Percentiles rank a stretch among this genome's conserved stretches.
These are phyloP conservation scores for Amaurobius ferox DNA, from an alignment of 2,888 invertebrate species.

Conservation along the genomic window DNA sequence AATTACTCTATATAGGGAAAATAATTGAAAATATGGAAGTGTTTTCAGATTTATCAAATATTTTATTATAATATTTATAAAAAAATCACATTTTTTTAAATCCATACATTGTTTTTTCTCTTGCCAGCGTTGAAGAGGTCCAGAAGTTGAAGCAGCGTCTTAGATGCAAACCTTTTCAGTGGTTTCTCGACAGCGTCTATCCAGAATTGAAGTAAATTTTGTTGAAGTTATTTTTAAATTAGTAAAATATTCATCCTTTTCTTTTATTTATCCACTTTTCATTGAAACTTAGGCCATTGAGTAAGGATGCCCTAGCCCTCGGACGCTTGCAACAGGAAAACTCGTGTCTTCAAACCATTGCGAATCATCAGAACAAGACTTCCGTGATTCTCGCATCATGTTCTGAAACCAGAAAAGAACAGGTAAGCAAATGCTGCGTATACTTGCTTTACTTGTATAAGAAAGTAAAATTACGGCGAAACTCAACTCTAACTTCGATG, in stretches of 20 bases:
- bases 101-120: conserved; percentile 14
- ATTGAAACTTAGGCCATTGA: conserved; percentile 77
- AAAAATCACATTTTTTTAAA: too few species aligned
- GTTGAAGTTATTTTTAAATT: neutral
- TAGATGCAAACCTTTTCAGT: conserved; percentile 88
- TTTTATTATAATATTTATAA: too few species aligned
- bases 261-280: neutral
- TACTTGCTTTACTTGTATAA: too few species aligned
- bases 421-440: conserved; percentile 23
- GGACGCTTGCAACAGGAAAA: conserved; percentile 86
- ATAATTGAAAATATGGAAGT: too few species aligned
- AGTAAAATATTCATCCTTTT: neutral
- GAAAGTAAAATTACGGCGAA: too few species aligned
- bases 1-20: too few species aligned
- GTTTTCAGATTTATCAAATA: too few species aligned
- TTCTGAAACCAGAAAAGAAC: conserved; percentile 26
- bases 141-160: conserved; percentile 84
- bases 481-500: too few species aligned
- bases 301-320: conserved; percentile 82
- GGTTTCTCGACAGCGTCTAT: conserved; percentile 91
- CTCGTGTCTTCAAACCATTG: conserved; percentile 55
- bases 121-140: conserved; percentile 85
- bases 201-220: conserved; percentile 83
- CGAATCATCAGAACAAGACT: conserved; percentile 1
- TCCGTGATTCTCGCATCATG: conserved; percentile 28